phyloP scores from a whole-genome alignment of 1,140 invertebrate genomes.

The Calephelis virginiensis region DNA sequence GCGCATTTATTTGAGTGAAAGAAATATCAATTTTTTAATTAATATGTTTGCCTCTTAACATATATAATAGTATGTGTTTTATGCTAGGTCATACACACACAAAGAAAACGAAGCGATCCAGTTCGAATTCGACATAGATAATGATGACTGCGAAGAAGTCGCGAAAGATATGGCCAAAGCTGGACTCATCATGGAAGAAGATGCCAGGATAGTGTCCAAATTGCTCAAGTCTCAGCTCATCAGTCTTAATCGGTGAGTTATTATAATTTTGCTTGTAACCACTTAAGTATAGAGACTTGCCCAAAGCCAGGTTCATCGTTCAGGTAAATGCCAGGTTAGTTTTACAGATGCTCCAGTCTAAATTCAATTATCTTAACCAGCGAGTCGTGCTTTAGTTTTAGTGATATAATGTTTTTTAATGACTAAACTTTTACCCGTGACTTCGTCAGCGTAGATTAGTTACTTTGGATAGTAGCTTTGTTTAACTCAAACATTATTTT shows the following conservation, averaged over 20 bases:
- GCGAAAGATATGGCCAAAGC: constrained; percentile 97
- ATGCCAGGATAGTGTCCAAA: constrained; percentile 92
- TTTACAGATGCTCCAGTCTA: constrained; percentile 91
- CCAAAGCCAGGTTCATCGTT: constrained; percentile 91
- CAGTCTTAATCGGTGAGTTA: constrained; percentile 69
- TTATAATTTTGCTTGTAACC: neutral
- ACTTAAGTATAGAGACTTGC: constrained; percentile 87
- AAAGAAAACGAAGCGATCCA: constrained; percentile 99
- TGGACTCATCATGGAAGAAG: constrained; percentile 93
- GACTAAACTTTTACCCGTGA: no score
- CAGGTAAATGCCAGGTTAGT: constrained; percentile 95
- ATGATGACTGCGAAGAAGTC: constrained; percentile 96
- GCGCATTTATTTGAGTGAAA: no score
- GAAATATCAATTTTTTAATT: no score
- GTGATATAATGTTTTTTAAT: no score
- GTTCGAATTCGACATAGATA: constrained; percentile 97
- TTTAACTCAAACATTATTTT: no score
- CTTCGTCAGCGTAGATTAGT: no score
- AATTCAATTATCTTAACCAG: constrained; percentile 81
- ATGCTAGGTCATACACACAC: constrained; percentile 80
- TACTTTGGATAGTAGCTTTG: no score
- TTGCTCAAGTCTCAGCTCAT: constrained; percentile 91
- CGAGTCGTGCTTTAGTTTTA: constrained; percentile 29
- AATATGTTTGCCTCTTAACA: no score
- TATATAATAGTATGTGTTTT: neutral